phyloP scores from a whole-genome alignment of 2,113 vertebrate genomes.

The Vicugna pacos region DNA sequence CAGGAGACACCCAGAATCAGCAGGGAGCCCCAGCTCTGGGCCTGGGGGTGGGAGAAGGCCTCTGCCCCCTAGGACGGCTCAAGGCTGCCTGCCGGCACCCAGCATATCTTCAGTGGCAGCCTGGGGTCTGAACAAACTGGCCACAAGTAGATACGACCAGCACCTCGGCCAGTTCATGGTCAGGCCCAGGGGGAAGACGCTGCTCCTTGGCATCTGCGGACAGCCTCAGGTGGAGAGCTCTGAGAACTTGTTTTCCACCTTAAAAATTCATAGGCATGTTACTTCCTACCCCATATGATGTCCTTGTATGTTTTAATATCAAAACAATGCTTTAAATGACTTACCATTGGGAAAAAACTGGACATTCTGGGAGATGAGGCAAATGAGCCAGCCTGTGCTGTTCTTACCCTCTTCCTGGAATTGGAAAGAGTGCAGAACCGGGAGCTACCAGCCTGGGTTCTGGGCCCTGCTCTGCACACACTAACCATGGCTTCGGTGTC shows the following conservation, averaged over 20 bases:
- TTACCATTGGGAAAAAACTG: neutral
- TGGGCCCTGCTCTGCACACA: neutral
- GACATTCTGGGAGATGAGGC: neutral
- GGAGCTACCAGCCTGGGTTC: neutral
- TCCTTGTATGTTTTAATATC: neutral
- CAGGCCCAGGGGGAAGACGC: neutral
- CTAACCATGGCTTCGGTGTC: rapidly evolving
- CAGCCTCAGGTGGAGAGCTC: neutral
- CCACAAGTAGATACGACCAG: rapidly evolving
- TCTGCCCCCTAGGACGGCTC: neutral
- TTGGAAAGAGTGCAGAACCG: neutral
- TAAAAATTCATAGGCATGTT: neutral
- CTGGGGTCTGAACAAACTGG: neutral
- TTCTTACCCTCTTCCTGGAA: neutral
- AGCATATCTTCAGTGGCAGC: neutral
- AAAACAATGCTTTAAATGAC: neutral
- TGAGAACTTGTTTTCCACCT: neutral
- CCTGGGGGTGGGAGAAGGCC: neutral
- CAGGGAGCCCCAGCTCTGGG: neutral
- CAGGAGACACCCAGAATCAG: neutral
- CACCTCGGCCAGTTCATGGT: neutral
- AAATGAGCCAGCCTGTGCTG: neutral
- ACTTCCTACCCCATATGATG: neutral
- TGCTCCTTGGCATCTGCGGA: rapidly evolving
- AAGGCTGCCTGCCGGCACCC: neutral